phyloP scores from a whole-genome alignment of 1,140 invertebrate genomes.

The Aethina tumida region DNA sequence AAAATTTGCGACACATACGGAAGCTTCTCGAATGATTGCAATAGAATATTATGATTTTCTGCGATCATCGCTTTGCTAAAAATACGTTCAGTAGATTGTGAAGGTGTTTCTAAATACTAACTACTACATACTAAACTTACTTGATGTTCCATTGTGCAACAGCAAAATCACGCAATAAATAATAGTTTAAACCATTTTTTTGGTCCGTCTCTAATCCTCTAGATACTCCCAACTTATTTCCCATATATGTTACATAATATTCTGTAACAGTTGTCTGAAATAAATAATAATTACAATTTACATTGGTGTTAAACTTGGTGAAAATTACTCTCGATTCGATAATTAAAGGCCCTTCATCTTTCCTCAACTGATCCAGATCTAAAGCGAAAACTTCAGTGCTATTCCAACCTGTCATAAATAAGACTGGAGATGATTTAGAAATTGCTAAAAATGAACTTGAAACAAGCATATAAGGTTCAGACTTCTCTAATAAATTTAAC shows the following conservation, averaged over 20 bases:
- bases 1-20: constrained; percentile 30
- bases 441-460: no score
- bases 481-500: constrained; percentile 7
- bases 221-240: constrained; percentile 31
- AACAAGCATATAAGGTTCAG: no score
- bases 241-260: constrained; percentile 22
- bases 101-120: constrained; percentile 23
- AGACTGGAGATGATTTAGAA: no score
- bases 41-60: constrained; percentile 29
- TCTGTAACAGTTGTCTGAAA: no score
- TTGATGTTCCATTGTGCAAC: constrained; percentile 32
- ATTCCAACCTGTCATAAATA: no score
- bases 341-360: no score
- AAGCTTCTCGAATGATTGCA: constrained; percentile 27
- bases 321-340: no score
- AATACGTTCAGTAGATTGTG: constrained; percentile 25
- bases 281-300: not conserved
- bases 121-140: constrained; percentile 18
- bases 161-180: constrained; percentile 30
- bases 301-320: no score
- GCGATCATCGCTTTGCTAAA: constrained; percentile 26
- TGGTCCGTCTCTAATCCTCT: constrained; percentile 26
- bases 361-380: no score
- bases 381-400: no score
- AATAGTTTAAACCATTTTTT: constrained; percentile 30